Base-by-base conservation (phyloP, 2,888 invertebrate genomes). In the Macropis europaea region DNA sequence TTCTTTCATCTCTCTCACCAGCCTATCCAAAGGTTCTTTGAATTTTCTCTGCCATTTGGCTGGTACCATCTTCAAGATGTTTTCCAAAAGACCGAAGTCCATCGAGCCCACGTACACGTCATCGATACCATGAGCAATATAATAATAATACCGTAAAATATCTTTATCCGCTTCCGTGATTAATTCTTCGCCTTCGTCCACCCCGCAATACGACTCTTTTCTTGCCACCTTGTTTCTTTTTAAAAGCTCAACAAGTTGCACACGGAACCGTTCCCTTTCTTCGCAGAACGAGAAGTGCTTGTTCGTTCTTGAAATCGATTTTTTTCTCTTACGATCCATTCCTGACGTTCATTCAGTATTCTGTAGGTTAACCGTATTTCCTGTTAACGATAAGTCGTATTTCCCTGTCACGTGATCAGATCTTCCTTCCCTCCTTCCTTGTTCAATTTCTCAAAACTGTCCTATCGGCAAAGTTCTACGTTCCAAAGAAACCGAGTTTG, bases 71-170 rank as follows among this genome's bases (percentile, higher is more conserved):
- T 91, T 91, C 38, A 94, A 92, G 43, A 96, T 94, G 84, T 82
- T 91, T 42, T 92, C 91, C 66, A 97, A 91, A 86, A 96, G 94
- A 82, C 92, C 92, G 61, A 93, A 92, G 84, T 96, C 95, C 87
- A 98, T 92, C 1, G 97, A 95, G 0, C 97, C 95, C 0, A 98
- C 96, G 87, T 97, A 95, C 73, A 95, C 94, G 2, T 97, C 97
- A 86, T 97, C 97, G 43, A 98, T 95, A 0, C 97, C 98, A 88
- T 97, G 95, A 83, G 95, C 94, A 48, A 98, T 93, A 85, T 97
- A 98, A 89, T 97, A 97, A 88, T 97, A 96, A 90, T 98, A 98
- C 73, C 97, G 92, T 53, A 95, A 89, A 83, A 95, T 90, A 86
- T 95, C 94, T 79, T 93, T 93, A 84, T 96, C 95, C 43, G 93